These are phyloP conservation scores for Netta rufina DNA, from an alignment of 2,797 vertebrate species.

Conservation along the genomic window DNA sequence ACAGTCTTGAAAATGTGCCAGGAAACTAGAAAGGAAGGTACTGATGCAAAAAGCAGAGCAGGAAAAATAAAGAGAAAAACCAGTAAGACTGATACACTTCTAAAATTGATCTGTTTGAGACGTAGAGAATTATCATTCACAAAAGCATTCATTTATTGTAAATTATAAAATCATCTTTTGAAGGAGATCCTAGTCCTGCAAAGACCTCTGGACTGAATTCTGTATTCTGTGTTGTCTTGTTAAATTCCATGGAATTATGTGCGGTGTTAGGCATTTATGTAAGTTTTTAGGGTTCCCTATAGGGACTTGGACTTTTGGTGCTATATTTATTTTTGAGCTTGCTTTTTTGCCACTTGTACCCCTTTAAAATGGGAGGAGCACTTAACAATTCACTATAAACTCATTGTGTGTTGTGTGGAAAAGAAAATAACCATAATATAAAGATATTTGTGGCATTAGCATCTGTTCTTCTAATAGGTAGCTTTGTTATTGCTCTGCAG, in stretches of 20 bases:
- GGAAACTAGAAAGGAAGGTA: neutral
- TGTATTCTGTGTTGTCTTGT: neutral
- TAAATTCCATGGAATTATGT: neutral
- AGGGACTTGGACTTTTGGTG: neutral
- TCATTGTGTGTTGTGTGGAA: neutral
- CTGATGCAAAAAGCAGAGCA: neutral
- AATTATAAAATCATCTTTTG: neutral
- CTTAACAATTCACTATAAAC: constrained; percentile 19
- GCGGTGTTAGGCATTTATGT: neutral
- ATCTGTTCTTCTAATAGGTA: constrained; percentile 34
- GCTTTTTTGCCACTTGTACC: neutral
- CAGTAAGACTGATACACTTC: neutral
- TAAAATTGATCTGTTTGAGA: neutral
- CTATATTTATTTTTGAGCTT: neutral
- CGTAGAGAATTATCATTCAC: neutral
- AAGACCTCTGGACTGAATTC: neutral
- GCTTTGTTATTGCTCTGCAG: constrained; percentile 26
- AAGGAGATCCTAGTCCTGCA: neutral
- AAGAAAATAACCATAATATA: constrained; percentile 27
- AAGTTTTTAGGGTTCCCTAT: neutral
- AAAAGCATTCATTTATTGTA: neutral
- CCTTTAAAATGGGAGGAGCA: neutral
- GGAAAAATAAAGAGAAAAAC: neutral
- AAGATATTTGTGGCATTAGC: constrained; percentile 33
- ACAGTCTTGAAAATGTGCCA: neutral